These are phyloP conservation scores for Eurois occulta DNA, from an alignment of 2,888 invertebrate genomes.

Conservation along the genomic window DNA sequence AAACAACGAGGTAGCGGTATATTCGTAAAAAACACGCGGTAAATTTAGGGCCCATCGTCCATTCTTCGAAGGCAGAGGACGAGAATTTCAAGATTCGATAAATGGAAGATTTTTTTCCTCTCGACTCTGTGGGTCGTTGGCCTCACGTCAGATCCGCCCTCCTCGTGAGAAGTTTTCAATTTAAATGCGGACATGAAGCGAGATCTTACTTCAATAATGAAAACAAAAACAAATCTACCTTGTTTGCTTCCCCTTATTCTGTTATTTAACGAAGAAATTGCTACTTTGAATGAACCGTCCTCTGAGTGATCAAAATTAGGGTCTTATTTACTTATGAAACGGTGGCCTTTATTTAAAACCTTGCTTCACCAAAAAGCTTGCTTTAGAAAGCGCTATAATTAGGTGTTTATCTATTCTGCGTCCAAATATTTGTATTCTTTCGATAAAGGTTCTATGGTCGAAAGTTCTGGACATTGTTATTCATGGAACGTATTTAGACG, in stretches of 20 bases:
- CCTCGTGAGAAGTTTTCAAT: slow-evolving; percentile 46
- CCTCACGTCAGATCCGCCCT: slow-evolving; percentile 67
- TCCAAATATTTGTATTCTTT: not conserved
- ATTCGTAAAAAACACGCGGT: slow-evolving; percentile 71
- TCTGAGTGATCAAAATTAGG: slow-evolving; percentile 62
- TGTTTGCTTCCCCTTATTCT: slow-evolving; percentile 53
- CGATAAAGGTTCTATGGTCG: not conserved
- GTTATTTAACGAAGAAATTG: slow-evolving; percentile 54
- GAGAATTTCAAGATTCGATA: slow-evolving; percentile 80
- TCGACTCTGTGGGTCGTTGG: slow-evolving; percentile 76
- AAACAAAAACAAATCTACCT: slow-evolving; percentile 60
- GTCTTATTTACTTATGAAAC: slow-evolving; percentile 48
- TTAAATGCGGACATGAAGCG: slow-evolving; percentile 58
- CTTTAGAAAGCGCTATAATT: slow-evolving; percentile 3
- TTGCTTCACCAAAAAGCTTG: not conserved
- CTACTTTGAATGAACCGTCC: slow-evolving; percentile 50
- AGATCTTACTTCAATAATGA: slow-evolving; percentile 47
- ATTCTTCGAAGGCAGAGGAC: slow-evolving; percentile 81
- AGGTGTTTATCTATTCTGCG: not conserved
- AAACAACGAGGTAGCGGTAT: slow-evolving; percentile 82
- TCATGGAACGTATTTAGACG: slow-evolving; percentile 25
- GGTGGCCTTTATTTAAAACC: slow-evolving; percentile 6
- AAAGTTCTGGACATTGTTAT: slow-evolving; percentile 11
- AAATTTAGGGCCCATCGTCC: slow-evolving; percentile 70
- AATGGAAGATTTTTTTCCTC: slow-evolving; percentile 76